A percentile compares a stretch with the other conserved stretches of the same genome.
Conservation (phyloP, 2,113 vertebrate genomes). For the Cairina moschata region DNA sequence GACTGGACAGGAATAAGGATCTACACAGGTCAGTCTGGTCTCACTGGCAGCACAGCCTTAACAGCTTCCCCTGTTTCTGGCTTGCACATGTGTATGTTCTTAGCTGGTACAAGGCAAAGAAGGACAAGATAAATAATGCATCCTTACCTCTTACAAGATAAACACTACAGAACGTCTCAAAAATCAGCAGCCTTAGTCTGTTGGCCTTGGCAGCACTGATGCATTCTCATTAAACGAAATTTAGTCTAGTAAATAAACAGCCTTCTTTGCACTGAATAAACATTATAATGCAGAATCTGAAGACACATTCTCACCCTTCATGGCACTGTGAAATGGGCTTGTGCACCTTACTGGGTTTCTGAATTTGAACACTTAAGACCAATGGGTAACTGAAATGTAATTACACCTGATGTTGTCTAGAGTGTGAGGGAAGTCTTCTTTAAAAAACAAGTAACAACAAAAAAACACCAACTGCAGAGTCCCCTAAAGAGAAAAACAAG, state of each 20-base stretch:
- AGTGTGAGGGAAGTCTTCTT: background rate
- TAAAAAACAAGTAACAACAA: no score
- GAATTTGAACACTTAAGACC: background rate
- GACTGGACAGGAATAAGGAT: background rate
- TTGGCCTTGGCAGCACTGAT: background rate
- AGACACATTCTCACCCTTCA: background rate
- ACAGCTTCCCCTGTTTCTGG: background rate
- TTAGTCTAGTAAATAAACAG: background rate
- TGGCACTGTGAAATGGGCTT: background rate
- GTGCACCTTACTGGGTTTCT: background rate
- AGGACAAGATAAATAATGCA: background rate
- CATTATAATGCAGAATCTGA: background rate
- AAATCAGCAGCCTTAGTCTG: background rate
- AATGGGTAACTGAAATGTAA: background rate
- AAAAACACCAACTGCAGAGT: no score
- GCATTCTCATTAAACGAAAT: background rate
- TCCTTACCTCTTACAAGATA: no score
- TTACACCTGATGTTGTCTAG: background rate
- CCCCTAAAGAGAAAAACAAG: background rate
- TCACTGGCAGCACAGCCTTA: background rate
- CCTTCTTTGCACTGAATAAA: background rate
- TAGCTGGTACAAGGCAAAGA: background rate
- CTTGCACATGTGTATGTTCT: background rate
- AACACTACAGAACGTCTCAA: background rate
- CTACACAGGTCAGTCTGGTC: background rate